Evolutionary conservation across 2,888 invertebrate species (phyloP), one percentile per base, ranked within the genome.

Genomic region (Andrena trimmerana): DNA sequence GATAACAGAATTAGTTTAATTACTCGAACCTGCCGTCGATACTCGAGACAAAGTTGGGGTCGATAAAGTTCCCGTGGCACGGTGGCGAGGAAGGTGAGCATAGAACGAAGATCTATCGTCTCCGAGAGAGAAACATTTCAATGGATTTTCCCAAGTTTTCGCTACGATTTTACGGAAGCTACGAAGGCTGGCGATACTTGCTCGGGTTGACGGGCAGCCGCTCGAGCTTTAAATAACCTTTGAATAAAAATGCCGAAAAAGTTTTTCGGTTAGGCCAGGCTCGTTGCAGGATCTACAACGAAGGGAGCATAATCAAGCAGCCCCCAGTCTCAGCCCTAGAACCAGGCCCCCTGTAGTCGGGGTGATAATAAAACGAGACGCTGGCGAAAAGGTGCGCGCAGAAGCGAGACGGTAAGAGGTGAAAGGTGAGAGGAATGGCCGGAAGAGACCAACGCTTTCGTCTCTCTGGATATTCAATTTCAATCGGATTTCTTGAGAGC

Each of bases 391-490:
- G 24, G 57, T 13, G 57, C 20, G 24, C 24, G 10, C 24, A 13
- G 57, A 8, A 13, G 8, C 57, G 57, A 10, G 67, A 8, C 8
- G 2, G 24, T 27, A 27, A 60, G 66, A 76, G 48, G 57, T 20
- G n/a, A 57, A 70, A 73, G 67, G 68, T 63, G 81, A 73, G 81
- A 66, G 81, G 68, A 63, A 69, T 24, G 50, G 42, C 4, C 42
- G 65, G 48, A 54, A 27, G 52, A 67, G 71, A 72, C 54, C 54
- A 62, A 74, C 36, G 66, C 36, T 71, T 31, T 20, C 65, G 52
- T 48, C 71, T 63, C 27, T 33, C 50, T 83, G 83, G 82, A 85
- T 85, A 86, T 86, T 85, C 86, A 83, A 85, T 86, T 86, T 82
- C 83, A 81, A 85, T 78, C 80, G 84, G 79, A 83, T 83, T 85